Evolutionary conservation across 2,888 invertebrate species (phyloP).

Genomic region (Drosophila formosana): DNA sequence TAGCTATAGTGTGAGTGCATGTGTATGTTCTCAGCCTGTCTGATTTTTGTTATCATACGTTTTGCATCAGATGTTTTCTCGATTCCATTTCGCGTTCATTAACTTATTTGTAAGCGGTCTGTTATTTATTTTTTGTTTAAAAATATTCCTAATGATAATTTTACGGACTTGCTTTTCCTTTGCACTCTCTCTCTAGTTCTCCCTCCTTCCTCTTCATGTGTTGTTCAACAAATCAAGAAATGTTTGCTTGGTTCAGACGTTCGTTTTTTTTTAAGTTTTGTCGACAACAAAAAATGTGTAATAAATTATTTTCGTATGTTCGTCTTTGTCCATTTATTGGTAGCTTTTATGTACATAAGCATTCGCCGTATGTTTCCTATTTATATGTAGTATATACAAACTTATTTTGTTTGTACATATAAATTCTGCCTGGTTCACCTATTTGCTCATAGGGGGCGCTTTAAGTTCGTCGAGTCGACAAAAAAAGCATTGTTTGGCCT

Average conservation of each 20-base stretch:
- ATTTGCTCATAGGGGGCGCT: constrained; percentile 56
- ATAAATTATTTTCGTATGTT: constrained; percentile 66
- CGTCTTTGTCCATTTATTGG: constrained; percentile 49
- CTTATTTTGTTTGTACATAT: constrained; percentile 1
- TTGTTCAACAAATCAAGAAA: constrained; percentile 23
- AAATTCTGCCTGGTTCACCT: constrained; percentile 6
- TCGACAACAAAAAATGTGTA: constrained; percentile 63
- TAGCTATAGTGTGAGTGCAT: background rate
- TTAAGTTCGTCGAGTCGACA: constrained; percentile 38
- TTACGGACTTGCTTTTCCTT: constrained; percentile 47
- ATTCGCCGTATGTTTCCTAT: constrained; percentile 53
- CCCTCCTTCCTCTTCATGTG: constrained; percentile 3
- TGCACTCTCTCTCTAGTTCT: constrained; percentile 23
- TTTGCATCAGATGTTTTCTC: constrained; percentile 66
- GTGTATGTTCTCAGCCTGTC: constrained; percentile 11
- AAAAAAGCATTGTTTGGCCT: constrained; percentile 71
- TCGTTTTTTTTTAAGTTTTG: constrained; percentile 30
- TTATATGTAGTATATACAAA: constrained; percentile 21
- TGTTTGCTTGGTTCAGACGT: constrained; percentile 48
- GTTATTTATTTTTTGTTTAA: constrained; percentile 23
- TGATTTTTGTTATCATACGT: constrained; percentile 56
- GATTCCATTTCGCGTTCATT: constrained; percentile 62
- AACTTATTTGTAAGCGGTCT: constrained; percentile 37
- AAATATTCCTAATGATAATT: constrained; percentile 57
- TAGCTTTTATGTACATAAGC: constrained; percentile 44